Evolutionary conservation across 2,113 vertebrate species (phyloP).

Genomic region (Semnopithecus entellus): DNA sequence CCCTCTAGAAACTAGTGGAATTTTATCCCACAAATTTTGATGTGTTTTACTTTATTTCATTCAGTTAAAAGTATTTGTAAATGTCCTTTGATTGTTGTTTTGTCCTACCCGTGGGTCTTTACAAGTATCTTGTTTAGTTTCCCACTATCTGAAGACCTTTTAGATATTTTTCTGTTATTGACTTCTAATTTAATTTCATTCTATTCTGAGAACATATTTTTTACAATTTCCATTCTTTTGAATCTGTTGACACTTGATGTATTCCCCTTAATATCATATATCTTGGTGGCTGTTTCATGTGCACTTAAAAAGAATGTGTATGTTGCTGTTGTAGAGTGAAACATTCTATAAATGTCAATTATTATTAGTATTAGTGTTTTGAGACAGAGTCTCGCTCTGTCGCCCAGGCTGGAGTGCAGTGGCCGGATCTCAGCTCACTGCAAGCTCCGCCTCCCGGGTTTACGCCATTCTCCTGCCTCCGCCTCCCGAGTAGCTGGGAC

Average conservation of each 20-base stretch:
- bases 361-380: no score
- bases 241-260: neutral
- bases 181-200: neutral
- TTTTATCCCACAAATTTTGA: neutral
- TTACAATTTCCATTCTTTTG: neutral
- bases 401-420: no score
- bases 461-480: no score
- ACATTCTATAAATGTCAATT: neutral
- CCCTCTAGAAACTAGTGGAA: neutral
- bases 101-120: neutral
- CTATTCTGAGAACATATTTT: neutral
- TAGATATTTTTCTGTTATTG: neutral
- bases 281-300: neutral
- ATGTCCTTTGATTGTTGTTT: neutral
- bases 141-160: neutral
- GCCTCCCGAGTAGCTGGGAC: no score
- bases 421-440: no score
- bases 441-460: no score
- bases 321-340: neutral
- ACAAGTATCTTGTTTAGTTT: neutral
- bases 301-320: neutral
- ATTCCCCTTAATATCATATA: neutral
- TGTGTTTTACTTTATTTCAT: neutral
- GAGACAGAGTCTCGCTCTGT: no score
- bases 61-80: neutral